These are phyloP conservation scores for Phortica variegata DNA, from an alignment of 1,140 invertebrate genomes.

Conservation along the genomic window DNA sequence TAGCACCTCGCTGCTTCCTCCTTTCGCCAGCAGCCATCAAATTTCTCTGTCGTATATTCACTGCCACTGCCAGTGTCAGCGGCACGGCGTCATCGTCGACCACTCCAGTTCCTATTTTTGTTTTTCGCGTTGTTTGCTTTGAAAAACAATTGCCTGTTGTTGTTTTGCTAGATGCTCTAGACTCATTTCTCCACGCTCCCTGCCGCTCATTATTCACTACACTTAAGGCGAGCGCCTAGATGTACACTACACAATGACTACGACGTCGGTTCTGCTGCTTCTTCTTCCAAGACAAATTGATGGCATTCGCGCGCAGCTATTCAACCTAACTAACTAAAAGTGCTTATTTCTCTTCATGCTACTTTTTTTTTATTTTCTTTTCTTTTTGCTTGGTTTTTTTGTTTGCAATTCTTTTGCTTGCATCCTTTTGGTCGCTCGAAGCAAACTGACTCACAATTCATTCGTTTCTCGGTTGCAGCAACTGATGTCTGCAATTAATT, in stretches of 20 bases:
- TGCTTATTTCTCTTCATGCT: constrained; percentile 10
- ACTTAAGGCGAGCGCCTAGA: no score
- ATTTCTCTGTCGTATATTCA: no score
- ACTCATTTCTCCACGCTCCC: no score
- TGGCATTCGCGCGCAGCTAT: constrained; percentile 22
- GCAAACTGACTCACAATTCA: constrained; percentile 17
- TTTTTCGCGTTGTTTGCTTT: constrained; percentile 17
- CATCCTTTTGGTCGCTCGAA: constrained; percentile 10
- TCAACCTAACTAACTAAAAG: not conserved
- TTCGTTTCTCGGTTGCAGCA: constrained; percentile 31
- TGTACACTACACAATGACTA: constrained; percentile 21
- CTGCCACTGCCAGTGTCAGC: no score
- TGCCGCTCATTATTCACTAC: no score
- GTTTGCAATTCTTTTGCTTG: not conserved
- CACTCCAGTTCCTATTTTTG: constrained; percentile 17
- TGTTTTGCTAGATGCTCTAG: no score
- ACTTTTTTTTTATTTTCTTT: constrained; percentile 20
- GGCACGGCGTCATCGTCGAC: no score
- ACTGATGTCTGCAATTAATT: constrained; percentile 57
- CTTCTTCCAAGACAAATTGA: constrained; percentile 56
- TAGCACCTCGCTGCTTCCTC: no score
- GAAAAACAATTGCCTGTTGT: constrained; percentile 40
- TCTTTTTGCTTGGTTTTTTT: not conserved
- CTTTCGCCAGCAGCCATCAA: no score
- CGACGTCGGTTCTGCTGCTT: constrained; percentile 1